Evolutionary conservation across 2,113 vertebrate species (phyloP).

Genomic region (Microtus richardsoni): DNA sequence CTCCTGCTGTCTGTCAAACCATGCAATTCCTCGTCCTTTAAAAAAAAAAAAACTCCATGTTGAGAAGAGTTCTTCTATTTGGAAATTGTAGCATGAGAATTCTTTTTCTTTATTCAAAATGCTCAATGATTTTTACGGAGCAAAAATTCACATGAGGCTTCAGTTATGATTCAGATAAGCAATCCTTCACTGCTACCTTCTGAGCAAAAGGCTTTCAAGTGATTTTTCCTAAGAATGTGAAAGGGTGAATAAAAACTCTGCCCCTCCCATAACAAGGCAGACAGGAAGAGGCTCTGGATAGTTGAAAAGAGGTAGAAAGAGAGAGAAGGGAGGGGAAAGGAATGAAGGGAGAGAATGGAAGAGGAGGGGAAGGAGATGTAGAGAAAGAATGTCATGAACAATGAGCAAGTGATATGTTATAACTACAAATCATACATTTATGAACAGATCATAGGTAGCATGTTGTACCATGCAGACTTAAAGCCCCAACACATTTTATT

Average conservation of each 20-base stretch:
- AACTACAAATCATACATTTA: not conserved
- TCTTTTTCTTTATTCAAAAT: slow-evolving; percentile 49
- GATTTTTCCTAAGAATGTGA: not conserved
- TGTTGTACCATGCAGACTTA: not conserved
- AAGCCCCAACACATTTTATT: not conserved
- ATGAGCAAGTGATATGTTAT: not conserved
- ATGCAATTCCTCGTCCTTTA: not conserved
- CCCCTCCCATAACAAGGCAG: not conserved
- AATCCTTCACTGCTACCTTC: not conserved
- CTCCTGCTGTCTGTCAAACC: slow-evolving; percentile 30
- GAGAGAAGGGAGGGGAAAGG: not conserved
- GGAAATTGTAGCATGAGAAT: slow-evolving; percentile 21
- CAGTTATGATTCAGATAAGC: not conserved
- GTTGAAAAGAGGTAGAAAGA: not conserved
- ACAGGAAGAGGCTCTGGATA: not conserved
- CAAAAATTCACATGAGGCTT: not conserved
- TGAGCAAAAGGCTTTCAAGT: not conserved
- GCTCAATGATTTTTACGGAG: not conserved
- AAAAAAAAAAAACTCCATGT: not conserved
- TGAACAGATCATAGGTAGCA: not conserved
- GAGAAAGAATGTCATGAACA: not conserved
- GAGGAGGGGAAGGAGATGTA: accelerated
- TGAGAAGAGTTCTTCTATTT: slow-evolving; percentile 18
- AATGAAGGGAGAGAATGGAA: not conserved
- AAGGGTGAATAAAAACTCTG: not conserved